These are phyloP conservation scores for Cryptocheilus praepositus DNA, from an alignment of 2,888 invertebrate genomes.

Conservation along the genomic window DNA sequence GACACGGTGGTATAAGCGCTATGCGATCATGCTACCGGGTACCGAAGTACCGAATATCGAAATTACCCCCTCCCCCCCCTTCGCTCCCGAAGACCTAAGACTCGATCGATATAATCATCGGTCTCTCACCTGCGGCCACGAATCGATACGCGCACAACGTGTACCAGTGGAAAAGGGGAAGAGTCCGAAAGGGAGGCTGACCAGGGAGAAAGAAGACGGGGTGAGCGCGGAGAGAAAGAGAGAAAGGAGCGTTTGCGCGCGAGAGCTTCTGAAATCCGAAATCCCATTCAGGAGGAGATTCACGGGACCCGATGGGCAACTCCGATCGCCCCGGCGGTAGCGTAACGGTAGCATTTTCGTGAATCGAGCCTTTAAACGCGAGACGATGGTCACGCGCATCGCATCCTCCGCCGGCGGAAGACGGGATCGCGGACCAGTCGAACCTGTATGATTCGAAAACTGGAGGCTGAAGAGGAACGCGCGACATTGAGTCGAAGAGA, in stretches of 20 bases:
- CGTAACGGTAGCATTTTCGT: too few species aligned
- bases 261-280: background rate
- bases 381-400: too few species aligned
- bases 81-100: constrained; percentile 37
- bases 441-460: too few species aligned
- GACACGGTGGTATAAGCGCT: constrained; percentile 51
- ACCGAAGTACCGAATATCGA: constrained; percentile 67
- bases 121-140: constrained; percentile 67
- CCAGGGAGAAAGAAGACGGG: constrained; percentile 15
- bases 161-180: constrained; percentile 40
- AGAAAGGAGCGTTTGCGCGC: too few species aligned
- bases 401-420: too few species aligned
- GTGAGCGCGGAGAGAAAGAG: constrained; percentile 10
- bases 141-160: constrained; percentile 47
- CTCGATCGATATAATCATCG: constrained; percentile 71
- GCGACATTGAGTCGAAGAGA: too few species aligned
- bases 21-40: constrained; percentile 70
- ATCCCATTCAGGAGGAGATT: constrained; percentile 1
- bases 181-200: constrained; percentile 15
- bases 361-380: too few species aligned
- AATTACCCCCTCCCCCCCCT: constrained; percentile 62
- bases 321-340: too few species aligned
- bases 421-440: too few species aligned
- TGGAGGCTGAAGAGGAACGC: too few species aligned
- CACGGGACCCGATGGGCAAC: too few species aligned